Evolutionary conservation across 2,888 invertebrate genomes (phyloP).

Genomic region (Hyppa rectilinea): DNA sequence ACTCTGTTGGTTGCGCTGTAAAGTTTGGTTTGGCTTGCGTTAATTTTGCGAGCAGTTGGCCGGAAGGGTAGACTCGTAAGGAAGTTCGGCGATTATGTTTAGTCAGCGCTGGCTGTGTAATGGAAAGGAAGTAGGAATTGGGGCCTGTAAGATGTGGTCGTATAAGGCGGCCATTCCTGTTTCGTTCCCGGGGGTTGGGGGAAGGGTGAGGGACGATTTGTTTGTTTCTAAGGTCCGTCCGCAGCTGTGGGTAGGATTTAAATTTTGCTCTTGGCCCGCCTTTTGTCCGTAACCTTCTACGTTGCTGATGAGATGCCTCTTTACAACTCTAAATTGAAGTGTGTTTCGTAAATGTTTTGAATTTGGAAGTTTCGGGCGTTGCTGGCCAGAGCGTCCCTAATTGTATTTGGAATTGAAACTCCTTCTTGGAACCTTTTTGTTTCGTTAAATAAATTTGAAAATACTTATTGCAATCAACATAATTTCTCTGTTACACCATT

Average conservation of each 20-base stretch:
- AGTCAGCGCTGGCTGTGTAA: slow-evolving; percentile 89
- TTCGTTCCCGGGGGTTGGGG: slow-evolving; percentile 66
- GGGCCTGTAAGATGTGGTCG: slow-evolving; percentile 90
- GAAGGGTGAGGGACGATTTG: slow-evolving; percentile 81
- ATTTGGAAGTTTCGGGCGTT: slow-evolving; percentile 59
- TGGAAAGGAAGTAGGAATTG: slow-evolving; percentile 90
- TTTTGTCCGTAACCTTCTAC: slow-evolving; percentile 84
- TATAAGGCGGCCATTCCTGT: slow-evolving; percentile 86
- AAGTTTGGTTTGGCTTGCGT: slow-evolving; percentile 75
- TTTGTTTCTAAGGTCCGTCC: slow-evolving; percentile 88
- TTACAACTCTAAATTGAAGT: slow-evolving; percentile 87
- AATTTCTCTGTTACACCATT: not conserved
- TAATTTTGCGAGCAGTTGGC: slow-evolving; percentile 77
- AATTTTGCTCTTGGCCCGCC: slow-evolving; percentile 82
- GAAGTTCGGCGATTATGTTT: slow-evolving; percentile 91
- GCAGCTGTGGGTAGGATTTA: slow-evolving; percentile 88
- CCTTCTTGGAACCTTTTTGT: slow-evolving; percentile 55
- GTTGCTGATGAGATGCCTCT: slow-evolving; percentile 86
- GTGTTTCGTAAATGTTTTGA: slow-evolving; percentile 74
- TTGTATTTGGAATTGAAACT: slow-evolving; percentile 58
- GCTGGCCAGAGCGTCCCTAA: slow-evolving; percentile 43
- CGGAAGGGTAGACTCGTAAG: slow-evolving; percentile 91
- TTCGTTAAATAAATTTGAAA: slow-evolving; percentile 29
- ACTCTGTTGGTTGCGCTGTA: slow-evolving; percentile 73
- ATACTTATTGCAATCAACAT: not conserved